These are phyloP conservation scores for Urocynchramus pylzowi DNA, from an alignment of 2,113 vertebrate species.

Conservation along the genomic window DNA sequence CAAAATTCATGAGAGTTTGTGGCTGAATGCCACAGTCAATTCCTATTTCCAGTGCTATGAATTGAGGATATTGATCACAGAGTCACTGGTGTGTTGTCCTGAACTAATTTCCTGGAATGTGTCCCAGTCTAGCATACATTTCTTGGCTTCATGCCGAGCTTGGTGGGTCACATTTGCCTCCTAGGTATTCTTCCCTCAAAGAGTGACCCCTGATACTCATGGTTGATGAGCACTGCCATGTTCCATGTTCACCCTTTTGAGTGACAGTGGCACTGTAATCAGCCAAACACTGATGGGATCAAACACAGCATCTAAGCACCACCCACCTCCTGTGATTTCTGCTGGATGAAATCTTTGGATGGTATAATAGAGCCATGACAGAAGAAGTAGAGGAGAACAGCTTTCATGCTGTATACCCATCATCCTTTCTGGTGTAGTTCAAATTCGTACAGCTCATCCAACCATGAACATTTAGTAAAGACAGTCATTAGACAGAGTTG, in stretches of 20 bases:
- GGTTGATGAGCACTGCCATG: accelerated
- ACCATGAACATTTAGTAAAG: background rate
- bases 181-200: background rate
- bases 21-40: background rate
- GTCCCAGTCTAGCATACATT: background rate
- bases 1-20: background rate
- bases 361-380: background rate
- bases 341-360: background rate
- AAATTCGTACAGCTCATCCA: background rate
- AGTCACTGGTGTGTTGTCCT: background rate
- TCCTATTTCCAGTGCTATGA: background rate
- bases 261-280: background rate
- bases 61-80: background rate
- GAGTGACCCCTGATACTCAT: background rate
- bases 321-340: background rate
- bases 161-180: background rate
- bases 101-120: background rate
- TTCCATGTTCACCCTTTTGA: background rate
- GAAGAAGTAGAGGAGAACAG: background rate
- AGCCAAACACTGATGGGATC: background rate
- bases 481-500: background rate
- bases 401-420: background rate
- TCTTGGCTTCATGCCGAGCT: background rate
- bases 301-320: background rate
- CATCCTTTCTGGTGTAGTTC: background rate